A percentile compares a stretch with the other conserved stretches of the same genome.
Evolutionary conservation across 2,797 vertebrate genomes (phyloP).

Genomic region (Chanos chanos): DNA sequence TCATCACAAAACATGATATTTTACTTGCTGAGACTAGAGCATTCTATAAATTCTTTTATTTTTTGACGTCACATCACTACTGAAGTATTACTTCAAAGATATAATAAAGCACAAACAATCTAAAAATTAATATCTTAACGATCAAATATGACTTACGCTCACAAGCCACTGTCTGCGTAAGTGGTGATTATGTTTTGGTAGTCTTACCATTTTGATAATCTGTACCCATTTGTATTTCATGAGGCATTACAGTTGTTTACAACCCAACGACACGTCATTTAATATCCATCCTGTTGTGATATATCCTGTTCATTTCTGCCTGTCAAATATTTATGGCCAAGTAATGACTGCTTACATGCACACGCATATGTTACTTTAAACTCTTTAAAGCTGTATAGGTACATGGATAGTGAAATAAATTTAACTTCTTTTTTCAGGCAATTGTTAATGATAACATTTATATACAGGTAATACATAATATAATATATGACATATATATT

Average conservation of each 20-base stretch:
- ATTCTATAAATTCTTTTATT: background rate
- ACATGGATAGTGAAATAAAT: constrained; percentile 8
- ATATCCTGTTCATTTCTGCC: constrained; percentile 52
- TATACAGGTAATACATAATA: constrained; percentile 24
- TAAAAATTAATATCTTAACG: too few relatives aligned
- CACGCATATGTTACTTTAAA: constrained; percentile 53
- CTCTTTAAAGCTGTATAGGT: constrained; percentile 45
- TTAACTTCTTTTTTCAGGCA: constrained; percentile 18
- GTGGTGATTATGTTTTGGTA: too few relatives aligned
- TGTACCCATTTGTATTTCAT: background rate
- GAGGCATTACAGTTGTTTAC: constrained; percentile 34
- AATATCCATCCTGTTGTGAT: constrained; percentile 44
- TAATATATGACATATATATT: constrained; percentile 27
- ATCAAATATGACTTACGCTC: too few relatives aligned
- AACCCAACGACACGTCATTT: constrained; percentile 32
- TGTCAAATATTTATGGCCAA: constrained; percentile 62
- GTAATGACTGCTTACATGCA: constrained; percentile 53
- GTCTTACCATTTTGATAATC: background rate
- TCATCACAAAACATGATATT: too few relatives aligned
- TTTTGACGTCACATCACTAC: too few relatives aligned
- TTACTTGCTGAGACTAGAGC: background rate
- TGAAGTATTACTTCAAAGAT: too few relatives aligned
- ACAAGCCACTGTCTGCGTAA: too few relatives aligned
- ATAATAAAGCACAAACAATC: too few relatives aligned
- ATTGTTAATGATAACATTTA: constrained; percentile 11